Percentiles rank a stretch among this genome's conserved stretches.
These are phyloP conservation scores for Coregonus sp. DNA, from an alignment of 2,797 vertebrate species.

Conservation along the genomic window DNA sequence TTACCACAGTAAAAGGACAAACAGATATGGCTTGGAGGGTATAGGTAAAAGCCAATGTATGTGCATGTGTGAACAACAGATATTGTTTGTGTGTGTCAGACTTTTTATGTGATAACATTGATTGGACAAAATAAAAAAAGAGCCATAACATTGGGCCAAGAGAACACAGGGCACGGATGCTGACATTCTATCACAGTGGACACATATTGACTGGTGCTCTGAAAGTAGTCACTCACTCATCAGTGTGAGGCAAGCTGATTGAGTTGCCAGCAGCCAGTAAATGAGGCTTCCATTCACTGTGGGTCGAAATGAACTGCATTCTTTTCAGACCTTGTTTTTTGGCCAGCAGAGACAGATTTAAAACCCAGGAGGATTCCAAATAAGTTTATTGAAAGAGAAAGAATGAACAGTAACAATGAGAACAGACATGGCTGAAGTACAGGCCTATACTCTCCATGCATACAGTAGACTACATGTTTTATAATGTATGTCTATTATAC, in stretches of 20 bases:
- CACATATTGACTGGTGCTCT: constrained; percentile 92
- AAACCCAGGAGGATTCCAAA: constrained; percentile 86
- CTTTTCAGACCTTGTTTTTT: constrained; percentile 89
- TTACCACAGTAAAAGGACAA: constrained; percentile 70
- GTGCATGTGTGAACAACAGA: constrained; percentile 22
- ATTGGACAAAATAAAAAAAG: constrained; percentile 88
- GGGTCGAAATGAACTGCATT: constrained; percentile 93
- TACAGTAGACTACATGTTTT: no score
- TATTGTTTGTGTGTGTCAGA: constrained; percentile 53
- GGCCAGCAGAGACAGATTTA: constrained; percentile 80
- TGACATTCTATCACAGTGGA: constrained; percentile 93
- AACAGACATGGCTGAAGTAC: not conserved
- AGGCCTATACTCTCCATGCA: not conserved
- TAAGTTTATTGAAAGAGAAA: constrained; percentile 79
- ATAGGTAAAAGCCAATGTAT: not conserved
- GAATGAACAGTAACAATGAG: constrained; percentile 12
- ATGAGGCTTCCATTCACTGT: constrained; percentile 90
- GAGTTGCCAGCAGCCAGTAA: constrained; percentile 95
- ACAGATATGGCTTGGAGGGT: constrained; percentile 73
- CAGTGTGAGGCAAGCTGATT: constrained; percentile 89
- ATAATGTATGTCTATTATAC: no score
- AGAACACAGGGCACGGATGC: constrained; percentile 83
- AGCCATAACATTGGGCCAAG: constrained; percentile 82
- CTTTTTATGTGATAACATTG: constrained; percentile 90
- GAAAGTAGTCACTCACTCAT: constrained; percentile 94